A percentile compares a stretch with the other conserved stretches of the same genome.
These are phyloP conservation scores for Sander vitreus DNA, from an alignment of 2,113 vertebrate species.

Conservation along the genomic window DNA sequence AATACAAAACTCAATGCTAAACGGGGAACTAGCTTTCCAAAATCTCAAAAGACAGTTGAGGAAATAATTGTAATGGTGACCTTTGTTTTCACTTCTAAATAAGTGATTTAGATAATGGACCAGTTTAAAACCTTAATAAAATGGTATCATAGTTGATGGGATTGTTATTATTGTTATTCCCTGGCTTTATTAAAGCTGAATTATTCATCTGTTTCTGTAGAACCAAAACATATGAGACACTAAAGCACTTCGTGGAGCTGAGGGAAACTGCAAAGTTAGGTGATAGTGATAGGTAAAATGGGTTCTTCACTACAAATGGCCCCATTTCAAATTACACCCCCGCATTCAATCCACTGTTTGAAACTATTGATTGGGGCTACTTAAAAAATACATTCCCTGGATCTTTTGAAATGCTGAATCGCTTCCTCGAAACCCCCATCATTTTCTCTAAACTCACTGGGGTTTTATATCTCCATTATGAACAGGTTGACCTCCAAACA, in stretches of 20 bases:
- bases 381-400: not conserved
- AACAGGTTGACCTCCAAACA: conserved; percentile 1
- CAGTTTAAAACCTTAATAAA: not conserved
- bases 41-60: not conserved
- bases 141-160: not conserved
- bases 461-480: not conserved
- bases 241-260: not conserved
- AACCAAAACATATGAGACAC: not conserved
- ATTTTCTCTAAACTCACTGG: not conserved
- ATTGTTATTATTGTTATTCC: not conserved
- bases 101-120: not conserved
- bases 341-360: not conserved
- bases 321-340: not conserved
- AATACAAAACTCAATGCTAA: not conserved
- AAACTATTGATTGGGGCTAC: not conserved
- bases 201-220: not conserved
- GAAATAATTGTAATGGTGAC: not conserved
- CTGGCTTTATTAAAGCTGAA: not conserved
- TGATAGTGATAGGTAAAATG: not conserved
- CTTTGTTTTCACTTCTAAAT: not conserved
- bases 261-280: not conserved
- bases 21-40: not conserved
- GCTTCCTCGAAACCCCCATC: not conserved
- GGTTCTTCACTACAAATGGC: not conserved
- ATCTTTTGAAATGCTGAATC: not conserved